Evolutionary conservation across 1,140 invertebrate species (phyloP), one percentile per base, ranked within the genome.

Genomic region (Ganaspis sp.): DNA sequence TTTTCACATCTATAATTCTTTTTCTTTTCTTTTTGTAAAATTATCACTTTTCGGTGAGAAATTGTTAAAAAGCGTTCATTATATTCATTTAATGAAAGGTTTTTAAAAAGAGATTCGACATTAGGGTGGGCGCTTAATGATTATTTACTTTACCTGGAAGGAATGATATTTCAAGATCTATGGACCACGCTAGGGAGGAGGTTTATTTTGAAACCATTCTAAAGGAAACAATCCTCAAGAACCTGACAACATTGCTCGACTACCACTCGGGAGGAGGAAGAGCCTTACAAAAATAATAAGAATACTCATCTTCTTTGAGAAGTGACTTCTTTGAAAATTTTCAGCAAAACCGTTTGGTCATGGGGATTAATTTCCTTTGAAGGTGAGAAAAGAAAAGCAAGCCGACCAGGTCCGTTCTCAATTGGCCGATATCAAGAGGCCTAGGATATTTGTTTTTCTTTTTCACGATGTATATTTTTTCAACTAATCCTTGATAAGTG

Each of bases 341-440:
- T 64, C 70, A 17, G 64, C 70, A 77, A 81, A 83, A 87, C 53
- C 70, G 79, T 70, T 78, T 70, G 70, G 84, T 88, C 86, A 87
- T 75, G 82, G 77, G 74, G 70, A 78, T 85, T 88, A 86, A 86
- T 87, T 77, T 17, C 40, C 3, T 64, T 64, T 64, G 58, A 64
- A 64, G 23, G 37, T 45, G 37, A 19, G 54, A 45, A 69, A 73
- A 26, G 11, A 11, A 71, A 81, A 17, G 70, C 34, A 69, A 78
- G 12, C 38, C 54, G 78, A 73, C 81, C 85, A 84, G 83, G 86
- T 76, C 26, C 70, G 70, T 74, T 75, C 58, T 40, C 84, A 85
- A 88, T 87, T 87, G 76, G 81, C 83, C 79, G 70, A 88, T 87
- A 87, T 85, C 80, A 81, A 29, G 71, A 17, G 37, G 9, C 12